A percentile compares a stretch with the other conserved stretches of the same genome.
Conservation (phyloP, 2,888 invertebrate genomes). For the Drosophila phalerata region DNA sequence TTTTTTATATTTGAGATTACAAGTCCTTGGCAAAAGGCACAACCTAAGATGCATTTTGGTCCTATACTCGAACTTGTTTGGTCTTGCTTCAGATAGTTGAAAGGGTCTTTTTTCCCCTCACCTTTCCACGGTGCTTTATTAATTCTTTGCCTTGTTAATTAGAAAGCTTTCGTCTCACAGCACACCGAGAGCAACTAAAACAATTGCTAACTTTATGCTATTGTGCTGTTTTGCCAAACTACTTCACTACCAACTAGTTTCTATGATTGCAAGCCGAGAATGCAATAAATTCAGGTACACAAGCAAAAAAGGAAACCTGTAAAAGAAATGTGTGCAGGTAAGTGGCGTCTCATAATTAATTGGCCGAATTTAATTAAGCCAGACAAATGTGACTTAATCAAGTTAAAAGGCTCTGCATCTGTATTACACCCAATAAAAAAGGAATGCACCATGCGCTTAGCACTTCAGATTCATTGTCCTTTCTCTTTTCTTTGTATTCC, state of each 20-base stretch:
- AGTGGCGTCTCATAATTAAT: constrained; percentile 39
- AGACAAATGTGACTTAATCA: constrained; percentile 38
- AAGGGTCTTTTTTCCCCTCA: not conserved
- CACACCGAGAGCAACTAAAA: constrained; percentile 14
- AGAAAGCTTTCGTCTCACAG: constrained; percentile 36
- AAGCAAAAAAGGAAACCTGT: not conserved
- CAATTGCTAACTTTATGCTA: constrained; percentile 29
- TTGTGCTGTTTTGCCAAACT: constrained; percentile 11
- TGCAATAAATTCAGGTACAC: constrained; percentile 1
- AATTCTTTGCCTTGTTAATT: constrained; percentile 34
- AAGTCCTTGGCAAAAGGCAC: not conserved
- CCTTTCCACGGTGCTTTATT: not conserved
- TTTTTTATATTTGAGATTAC: not conserved
- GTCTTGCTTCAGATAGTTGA: not conserved
- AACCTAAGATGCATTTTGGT: not conserved
- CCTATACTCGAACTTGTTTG: not conserved
- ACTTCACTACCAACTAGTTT: constrained; percentile 23
- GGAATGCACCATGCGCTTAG: constrained; percentile 8
- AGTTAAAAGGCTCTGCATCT: constrained; percentile 11
- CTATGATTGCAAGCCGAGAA: constrained; percentile 12
- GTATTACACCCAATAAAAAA: constrained; percentile 20
- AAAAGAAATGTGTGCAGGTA: constrained; percentile 33
- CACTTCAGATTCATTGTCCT: constrained; percentile 4
- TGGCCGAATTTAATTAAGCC: constrained; percentile 38
- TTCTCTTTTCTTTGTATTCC: not conserved